A percentile compares a stretch with the other conserved stretches of the same genome.
Evolutionary conservation across 2,113 vertebrate genomes (phyloP).

Genomic region (Podiceps cristatus): DNA sequence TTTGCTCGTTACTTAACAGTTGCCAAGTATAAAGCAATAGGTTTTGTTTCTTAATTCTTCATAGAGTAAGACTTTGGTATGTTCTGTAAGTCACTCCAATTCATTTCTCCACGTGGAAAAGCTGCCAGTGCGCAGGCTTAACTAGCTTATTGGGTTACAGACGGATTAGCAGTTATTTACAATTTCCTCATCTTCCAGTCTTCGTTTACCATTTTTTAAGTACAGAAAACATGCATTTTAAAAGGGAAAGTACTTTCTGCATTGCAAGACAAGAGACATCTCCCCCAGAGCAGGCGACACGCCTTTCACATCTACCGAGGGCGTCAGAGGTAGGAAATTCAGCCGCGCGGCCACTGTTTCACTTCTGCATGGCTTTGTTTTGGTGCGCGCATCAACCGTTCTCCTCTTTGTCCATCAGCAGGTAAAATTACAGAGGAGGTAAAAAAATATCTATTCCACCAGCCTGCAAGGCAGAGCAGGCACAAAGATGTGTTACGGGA

Average conservation of each 20-base stretch:
- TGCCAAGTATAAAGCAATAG: conserved; percentile 26
- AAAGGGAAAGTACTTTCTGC: neutral
- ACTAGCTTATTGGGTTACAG: neutral
- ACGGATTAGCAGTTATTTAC: neutral
- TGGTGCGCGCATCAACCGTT: neutral
- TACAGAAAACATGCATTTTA: neutral
- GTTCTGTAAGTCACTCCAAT: neutral
- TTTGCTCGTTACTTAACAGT: neutral
- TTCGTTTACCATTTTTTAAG: neutral
- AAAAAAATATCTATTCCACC: neutral
- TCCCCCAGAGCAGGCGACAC: neutral
- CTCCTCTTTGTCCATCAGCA: conserved; percentile 11
- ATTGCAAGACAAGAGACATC: neutral
- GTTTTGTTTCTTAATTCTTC: neutral
- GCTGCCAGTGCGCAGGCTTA: neutral
- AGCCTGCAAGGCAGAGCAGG: neutral
- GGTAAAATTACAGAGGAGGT: neutral
- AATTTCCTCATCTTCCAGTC: neutral
- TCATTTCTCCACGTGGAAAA: neutral
- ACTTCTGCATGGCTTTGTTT: neutral
- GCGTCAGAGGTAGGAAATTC: neutral
- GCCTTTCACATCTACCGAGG: neutral
- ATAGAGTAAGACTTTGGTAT: neutral
- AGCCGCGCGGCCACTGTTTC: neutral
- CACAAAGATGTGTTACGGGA: neutral